Evolutionary conservation across 2,888 invertebrate genomes (phyloP).

Genomic region (Thecocarcelia acutangulata): DNA sequence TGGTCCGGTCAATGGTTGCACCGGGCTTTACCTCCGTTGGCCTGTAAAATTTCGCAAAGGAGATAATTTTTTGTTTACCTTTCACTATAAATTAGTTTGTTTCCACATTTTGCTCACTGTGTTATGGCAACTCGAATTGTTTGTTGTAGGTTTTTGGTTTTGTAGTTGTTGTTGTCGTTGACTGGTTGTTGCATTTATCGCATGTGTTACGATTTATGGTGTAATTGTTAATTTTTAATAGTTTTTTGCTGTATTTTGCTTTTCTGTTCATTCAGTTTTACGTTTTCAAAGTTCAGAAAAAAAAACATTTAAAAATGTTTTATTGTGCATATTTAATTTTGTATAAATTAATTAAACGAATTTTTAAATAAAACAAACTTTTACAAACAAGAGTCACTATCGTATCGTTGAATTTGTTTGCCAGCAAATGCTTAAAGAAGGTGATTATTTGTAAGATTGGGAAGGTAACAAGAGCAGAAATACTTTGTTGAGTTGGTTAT

Average conservation of each 20-base stretch:
- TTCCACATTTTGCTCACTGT: constrained; percentile 50
- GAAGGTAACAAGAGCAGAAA: no score
- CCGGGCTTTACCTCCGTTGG: constrained; percentile 48
- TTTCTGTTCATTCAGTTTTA: background rate
- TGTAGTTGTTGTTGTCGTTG: background rate
- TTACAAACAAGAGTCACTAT: background rate
- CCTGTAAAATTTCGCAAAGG: constrained; percentile 39
- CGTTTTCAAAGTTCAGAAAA: constrained; percentile 12
- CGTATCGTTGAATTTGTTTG: no score
- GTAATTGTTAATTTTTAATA: constrained; percentile 61
- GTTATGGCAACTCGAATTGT: constrained; percentile 24
- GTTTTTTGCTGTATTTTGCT: constrained; percentile 24
- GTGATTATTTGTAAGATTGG: no score
- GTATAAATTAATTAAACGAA: constrained; percentile 23
- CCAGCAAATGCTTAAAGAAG: no score
- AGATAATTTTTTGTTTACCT: constrained; percentile 59
- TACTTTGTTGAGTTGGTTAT: no score
- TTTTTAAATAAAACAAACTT: constrained; percentile 15
- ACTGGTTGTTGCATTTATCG: constrained; percentile 49
- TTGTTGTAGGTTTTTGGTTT: constrained; percentile 27
- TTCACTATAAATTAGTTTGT: constrained; percentile 66
- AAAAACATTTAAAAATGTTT: constrained; percentile 37
- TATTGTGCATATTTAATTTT: constrained; percentile 47
- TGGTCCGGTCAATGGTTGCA: constrained; percentile 58
- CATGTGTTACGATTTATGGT: constrained; percentile 56